These are phyloP conservation scores for Achroia grisella DNA, from an alignment of 1,140 invertebrate species.

Conservation along the genomic window DNA sequence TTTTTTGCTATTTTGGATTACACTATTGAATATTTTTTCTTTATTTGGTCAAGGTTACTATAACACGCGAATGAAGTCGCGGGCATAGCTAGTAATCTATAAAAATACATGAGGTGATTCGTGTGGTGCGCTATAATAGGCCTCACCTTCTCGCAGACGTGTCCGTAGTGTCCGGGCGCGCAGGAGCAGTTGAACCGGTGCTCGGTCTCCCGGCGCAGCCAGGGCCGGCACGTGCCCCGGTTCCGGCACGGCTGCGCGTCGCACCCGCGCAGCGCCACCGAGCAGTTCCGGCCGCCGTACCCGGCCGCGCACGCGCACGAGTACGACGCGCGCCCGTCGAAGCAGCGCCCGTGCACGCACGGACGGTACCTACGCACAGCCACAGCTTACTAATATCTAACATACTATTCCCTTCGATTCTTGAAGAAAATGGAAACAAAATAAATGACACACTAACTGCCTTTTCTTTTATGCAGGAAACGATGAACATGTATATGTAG, in stretches of 20 bases:
- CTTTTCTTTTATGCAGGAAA: too few relatives aligned
- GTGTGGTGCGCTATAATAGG: too few relatives aligned
- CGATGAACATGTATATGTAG: too few relatives aligned
- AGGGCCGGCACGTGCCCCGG: slow-evolving; percentile 87
- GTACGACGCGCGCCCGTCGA: slow-evolving; percentile 85
- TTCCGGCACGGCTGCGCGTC: slow-evolving; percentile 83
- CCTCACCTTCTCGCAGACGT: slow-evolving; percentile 83
- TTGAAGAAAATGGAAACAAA: too few relatives aligned
- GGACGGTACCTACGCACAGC: slow-evolving; percentile 72
- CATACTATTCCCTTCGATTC: too few relatives aligned
- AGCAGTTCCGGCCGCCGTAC: slow-evolving; percentile 95
- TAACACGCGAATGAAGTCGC: too few relatives aligned
- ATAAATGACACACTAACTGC: too few relatives aligned
- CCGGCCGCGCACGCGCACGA: slow-evolving; percentile 84
- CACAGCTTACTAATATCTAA: not conserved
- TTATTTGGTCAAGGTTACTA: too few relatives aligned
- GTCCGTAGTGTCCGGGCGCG: slow-evolving; percentile 85
- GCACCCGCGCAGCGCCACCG: slow-evolving; percentile 86
- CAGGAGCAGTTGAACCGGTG: slow-evolving; percentile 92
- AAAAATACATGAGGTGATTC: too few relatives aligned
- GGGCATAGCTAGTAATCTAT: too few relatives aligned
- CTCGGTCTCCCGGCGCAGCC: slow-evolving; percentile 82
- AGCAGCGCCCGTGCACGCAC: slow-evolving; percentile 86
- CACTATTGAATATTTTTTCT: too few relatives aligned
- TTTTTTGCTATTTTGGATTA: too few relatives aligned